Conservation (phyloP, 2,888 invertebrate genomes). For the Cyrtodaria siliqua region DNA sequence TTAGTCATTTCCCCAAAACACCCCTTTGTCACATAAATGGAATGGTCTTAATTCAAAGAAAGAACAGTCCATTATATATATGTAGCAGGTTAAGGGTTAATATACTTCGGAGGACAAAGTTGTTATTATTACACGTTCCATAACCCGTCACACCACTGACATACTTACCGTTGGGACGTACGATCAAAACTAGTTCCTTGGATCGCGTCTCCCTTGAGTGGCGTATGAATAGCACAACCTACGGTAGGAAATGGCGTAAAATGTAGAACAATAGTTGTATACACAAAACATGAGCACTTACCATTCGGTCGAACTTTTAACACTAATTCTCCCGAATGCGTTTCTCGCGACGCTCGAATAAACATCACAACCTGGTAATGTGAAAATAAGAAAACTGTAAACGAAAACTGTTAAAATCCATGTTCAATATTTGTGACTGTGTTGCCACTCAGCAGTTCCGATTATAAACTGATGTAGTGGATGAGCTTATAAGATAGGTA, state of each 20-base stretch:
- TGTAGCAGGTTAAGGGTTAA: too few species aligned
- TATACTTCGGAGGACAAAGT: too few species aligned
- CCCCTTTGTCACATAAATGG: too few species aligned
- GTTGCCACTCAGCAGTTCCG: too few species aligned
- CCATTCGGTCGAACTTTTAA: slow-evolving; percentile 93
- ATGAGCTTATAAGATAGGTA: too few species aligned
- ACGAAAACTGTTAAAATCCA: too few species aligned
- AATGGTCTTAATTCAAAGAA: too few species aligned
- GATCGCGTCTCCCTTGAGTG: slow-evolving; percentile 90
- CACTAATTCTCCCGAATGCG: slow-evolving; percentile 91
- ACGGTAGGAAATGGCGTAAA: slow-evolving; percentile 13
- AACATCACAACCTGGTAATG: slow-evolving; percentile 93
- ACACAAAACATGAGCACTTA: slow-evolving; percentile 47
- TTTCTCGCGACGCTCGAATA: slow-evolving; percentile 93
- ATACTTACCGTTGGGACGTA: slow-evolving; percentile 90
- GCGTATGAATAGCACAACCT: slow-evolving; percentile 95
- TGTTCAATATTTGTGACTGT: too few species aligned
- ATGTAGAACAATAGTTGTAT: background rate
- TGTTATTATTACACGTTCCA: too few species aligned
- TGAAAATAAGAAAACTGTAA: slow-evolving; percentile 6
- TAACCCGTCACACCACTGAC: background rate
- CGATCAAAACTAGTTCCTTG: slow-evolving; percentile 93
- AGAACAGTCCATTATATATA: too few species aligned
- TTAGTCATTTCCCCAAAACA: too few species aligned
- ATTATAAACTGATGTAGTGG: too few species aligned